Evolutionary conservation across 1,140 invertebrate species (phyloP), one percentile per base, ranked within the genome.

Genomic region (Drosophila obscura): DNA sequence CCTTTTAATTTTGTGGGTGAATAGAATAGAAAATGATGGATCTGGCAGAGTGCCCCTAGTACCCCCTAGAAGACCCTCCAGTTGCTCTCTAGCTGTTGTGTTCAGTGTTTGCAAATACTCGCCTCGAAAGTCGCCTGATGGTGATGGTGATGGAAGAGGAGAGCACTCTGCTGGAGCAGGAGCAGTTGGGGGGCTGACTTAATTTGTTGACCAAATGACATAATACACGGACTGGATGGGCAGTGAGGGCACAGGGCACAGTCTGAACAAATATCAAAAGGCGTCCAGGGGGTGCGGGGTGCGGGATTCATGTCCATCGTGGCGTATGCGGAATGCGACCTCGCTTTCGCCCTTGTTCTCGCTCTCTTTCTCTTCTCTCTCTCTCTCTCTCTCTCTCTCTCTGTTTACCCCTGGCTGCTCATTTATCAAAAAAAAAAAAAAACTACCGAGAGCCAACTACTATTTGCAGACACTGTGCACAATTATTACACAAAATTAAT

Each of bases 151-250:
- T 13, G 51, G 24, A 41, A 19, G 45, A 19, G 45, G 31, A 52
- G 26, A 7, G 26, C 26, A 16, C 28, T 35, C 22, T 22, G n/a
- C 0, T 4, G 8, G 15, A 5, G 45, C 11, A 19, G 19, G 5
- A 19, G 19, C 19, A 19, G 19, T 6, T 0, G 24, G 16, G 26
- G 26, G 22, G 41, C 63, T 65, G 74, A 66, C 68, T 88, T 73
- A 88, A 87, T 88, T 87, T 87, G 79, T 83, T 87, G 74, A 76
- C 75, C 57, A 80, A 88, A 87, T 88, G 79, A 87, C 83, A 88
- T 88, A 83, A 87, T 81, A 78, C 59, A 66, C 52, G 59, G 59
- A 63, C 67, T 56, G 53, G 41, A 13, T 4, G 4, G 8, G 35
- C 11, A 39, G 35, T 39, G 35, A 13, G 35, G 35, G 35, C 35